A percentile compares a stretch with the other conserved stretches of the same genome.
Conservation (phyloP, 1,140 invertebrate species). For the Eumeta japonica region DNA sequence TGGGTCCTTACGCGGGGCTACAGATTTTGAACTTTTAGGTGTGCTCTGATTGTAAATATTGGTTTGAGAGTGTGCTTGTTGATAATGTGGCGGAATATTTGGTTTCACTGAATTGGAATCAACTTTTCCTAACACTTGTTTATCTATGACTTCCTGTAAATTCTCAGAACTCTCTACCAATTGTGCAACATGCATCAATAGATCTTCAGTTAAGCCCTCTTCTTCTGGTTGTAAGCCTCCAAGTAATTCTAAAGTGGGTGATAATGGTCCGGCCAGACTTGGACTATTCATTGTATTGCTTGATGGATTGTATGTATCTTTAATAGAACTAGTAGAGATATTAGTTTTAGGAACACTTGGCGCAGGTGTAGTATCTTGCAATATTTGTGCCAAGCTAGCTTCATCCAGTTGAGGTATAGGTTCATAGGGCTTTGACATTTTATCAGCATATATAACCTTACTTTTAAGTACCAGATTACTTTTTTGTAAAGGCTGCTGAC, state of each 20-base stretch:
- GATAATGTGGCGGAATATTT: slow-evolving; percentile 20
- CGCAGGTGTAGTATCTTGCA: slow-evolving; percentile 33
- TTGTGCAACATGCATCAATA: slow-evolving; percentile 67
- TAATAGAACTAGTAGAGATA: slow-evolving; percentile 19
- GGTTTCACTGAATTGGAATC: slow-evolving; percentile 29
- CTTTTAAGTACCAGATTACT: slow-evolving; percentile 27
- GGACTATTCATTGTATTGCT: slow-evolving; percentile 47
- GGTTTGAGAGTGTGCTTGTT: slow-evolving; percentile 11
- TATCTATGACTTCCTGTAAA: slow-evolving; percentile 67
- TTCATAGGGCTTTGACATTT: slow-evolving; percentile 34
- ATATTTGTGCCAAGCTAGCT: slow-evolving; percentile 47
- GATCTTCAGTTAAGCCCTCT: slow-evolving; percentile 65
- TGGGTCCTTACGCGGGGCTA: slow-evolving; percentile 51
- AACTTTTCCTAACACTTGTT: slow-evolving; percentile 59
- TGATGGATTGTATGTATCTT: slow-evolving; percentile 47
- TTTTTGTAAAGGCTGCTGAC: slow-evolving; percentile 23
- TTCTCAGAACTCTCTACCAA: slow-evolving; percentile 66
- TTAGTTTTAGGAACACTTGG: slow-evolving; percentile 7
- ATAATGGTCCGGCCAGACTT: slow-evolving; percentile 42
- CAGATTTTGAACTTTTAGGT: slow-evolving; percentile 23
- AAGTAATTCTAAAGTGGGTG: slow-evolving; percentile 50
- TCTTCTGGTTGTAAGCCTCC: slow-evolving; percentile 53
- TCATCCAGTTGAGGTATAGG: slow-evolving; percentile 50
- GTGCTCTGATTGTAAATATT: slow-evolving; percentile 22
- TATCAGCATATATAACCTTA: slow-evolving; percentile 21